Evolutionary conservation across 2,797 vertebrate genomes (phyloP), one percentile per base, ranked within the genome.

Genomic region (Spheniscus humboldti): DNA sequence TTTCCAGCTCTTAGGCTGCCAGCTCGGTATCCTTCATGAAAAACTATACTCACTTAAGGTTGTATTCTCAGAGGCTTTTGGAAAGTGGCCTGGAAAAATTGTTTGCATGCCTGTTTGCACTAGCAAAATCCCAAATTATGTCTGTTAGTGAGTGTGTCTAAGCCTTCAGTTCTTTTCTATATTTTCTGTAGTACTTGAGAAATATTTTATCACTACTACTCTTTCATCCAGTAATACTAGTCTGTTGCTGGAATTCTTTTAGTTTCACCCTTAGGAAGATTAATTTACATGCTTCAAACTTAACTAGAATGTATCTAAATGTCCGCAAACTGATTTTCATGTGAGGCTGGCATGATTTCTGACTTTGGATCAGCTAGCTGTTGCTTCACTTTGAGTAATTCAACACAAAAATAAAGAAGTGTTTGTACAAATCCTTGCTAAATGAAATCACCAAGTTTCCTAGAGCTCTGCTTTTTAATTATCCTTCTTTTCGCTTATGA

Each of bases 31-130:
- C 63, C 84, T 91, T 79, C 84, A 41, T 77, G 63, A 92, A 92
- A 89, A 94, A 67, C 88, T 95, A 35, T 73, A 60, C 64, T 92
- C 71, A 69, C 66, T 91, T 86, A 94, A 89, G 43, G 52, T 76
- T 93, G 23, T 88, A 84, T 95, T 96, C 89, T 90, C 85, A 74
- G 56, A 92, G 52, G 84, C 75, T 93, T 95, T 95, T 92, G 93
- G 93, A 95, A 96, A 92, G 77, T 83, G 71, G 88, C 80, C 95
- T 95, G 86, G 80, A 96, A 97, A 96, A 95, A 84, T 93, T 95
- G 85, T 96, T 95, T 96, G 87, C 64, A n/a, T 91, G 92, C 81
- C 64, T 90, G 84, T 96, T 96, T 94, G 92, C 92, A 91, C 66
- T 50, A 96, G 53, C 53, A 91, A 96, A 96, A 96, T 92, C 92